These are phyloP conservation scores for Thecocarcelia acutangulata DNA, from an alignment of 2,888 invertebrate species.

Conservation along the genomic window DNA sequence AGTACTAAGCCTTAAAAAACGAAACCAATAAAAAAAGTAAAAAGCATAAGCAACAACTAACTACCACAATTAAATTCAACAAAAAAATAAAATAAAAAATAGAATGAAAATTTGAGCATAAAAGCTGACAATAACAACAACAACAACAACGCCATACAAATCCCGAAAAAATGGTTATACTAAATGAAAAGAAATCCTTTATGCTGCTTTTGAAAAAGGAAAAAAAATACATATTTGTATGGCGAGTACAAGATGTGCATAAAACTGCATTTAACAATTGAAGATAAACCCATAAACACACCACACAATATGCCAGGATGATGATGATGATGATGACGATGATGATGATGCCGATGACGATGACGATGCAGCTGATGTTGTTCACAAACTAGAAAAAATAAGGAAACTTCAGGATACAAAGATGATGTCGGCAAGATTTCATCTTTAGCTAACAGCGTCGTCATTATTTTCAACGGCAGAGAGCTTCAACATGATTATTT, in stretches of 20 bases:
- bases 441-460: conserved; percentile 47
- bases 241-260: conserved; percentile 53
- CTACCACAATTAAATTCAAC: conserved; percentile 49
- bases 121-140: conserved; percentile 24
- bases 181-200: conserved; percentile 49
- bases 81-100: conserved; percentile 14
- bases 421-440: conserved; percentile 52
- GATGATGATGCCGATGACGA: too few species aligned
- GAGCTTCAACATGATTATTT: conserved; percentile 28
- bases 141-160: conserved; percentile 47
- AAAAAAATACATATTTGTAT: not conserved
- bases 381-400: conserved; percentile 43
- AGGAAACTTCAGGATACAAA: conserved; percentile 41
- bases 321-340: conserved; percentile 34
- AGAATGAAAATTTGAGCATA: conserved; percentile 45
- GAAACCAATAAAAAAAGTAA: not conserved
- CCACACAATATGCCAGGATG: conserved; percentile 25
- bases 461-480: conserved; percentile 13
- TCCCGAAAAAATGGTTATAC: conserved; percentile 44
- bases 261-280: conserved; percentile 61
- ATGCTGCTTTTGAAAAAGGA: not conserved
- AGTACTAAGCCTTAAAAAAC: conserved; percentile 27
- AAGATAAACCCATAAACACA: conserved; percentile 21
- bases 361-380: conserved; percentile 61
- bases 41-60: conserved; percentile 36